These are phyloP conservation scores for Habrosyne pyritoides DNA, from an alignment of 2,888 invertebrate genomes.

Conservation along the genomic window DNA sequence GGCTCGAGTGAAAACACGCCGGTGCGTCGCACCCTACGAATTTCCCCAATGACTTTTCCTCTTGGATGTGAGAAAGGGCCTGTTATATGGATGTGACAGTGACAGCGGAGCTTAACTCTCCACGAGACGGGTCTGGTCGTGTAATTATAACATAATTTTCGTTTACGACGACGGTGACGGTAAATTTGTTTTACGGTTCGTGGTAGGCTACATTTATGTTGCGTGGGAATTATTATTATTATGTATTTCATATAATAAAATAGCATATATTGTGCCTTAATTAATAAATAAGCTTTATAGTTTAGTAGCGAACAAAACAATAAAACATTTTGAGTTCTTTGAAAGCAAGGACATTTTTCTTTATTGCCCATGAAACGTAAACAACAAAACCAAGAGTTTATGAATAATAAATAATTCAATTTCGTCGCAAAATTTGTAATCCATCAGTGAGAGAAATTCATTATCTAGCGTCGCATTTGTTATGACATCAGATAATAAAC, in stretches of 20 bases:
- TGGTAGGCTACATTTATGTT: background rate
- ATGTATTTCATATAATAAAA: background rate
- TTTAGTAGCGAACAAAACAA: background rate
- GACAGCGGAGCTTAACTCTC: slow-evolving; percentile 15
- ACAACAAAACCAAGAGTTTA: slow-evolving; percentile 16
- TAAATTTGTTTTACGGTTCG: slow-evolving; percentile 29
- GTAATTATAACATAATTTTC: slow-evolving; percentile 38
- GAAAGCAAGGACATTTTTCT: background rate
- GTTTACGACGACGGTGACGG: slow-evolving; percentile 33
- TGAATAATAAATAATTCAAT: slow-evolving; percentile 17
- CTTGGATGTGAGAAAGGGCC: slow-evolving; percentile 64
- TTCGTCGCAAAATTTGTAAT: background rate
- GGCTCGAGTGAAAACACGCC: slow-evolving; percentile 72
- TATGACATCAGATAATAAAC: background rate
- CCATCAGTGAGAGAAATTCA: background rate
- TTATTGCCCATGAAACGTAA: background rate
- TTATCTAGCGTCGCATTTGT: background rate
- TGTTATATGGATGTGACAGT: slow-evolving; percentile 58
- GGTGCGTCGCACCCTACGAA: slow-evolving; percentile 79
- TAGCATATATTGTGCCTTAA: too few species aligned
- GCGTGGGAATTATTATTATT: background rate
- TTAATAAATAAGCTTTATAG: too few species aligned
- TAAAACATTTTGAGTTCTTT: background rate
- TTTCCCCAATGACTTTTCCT: slow-evolving; percentile 79
- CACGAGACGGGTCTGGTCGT: slow-evolving; percentile 28